Evolutionary conservation across 1,140 invertebrate genomes (phyloP).

Genomic region (Drosophila paulistorum): DNA sequence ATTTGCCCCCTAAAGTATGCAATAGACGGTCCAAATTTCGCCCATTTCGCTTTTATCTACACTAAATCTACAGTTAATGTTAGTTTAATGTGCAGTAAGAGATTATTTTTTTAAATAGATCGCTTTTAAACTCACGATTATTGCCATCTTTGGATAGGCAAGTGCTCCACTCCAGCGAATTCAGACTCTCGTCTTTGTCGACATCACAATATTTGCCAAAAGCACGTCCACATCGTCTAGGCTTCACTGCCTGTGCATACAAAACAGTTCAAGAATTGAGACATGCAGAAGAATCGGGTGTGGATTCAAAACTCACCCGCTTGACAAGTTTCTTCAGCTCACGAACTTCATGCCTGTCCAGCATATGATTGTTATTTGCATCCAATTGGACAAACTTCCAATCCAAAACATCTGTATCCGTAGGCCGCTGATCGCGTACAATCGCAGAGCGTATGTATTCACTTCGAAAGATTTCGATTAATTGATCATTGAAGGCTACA

Average conservation of each 20-base stretch:
- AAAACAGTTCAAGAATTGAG: conserved; percentile 3
- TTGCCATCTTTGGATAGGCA: conserved; percentile 89
- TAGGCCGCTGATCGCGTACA: not conserved
- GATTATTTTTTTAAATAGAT: not conserved
- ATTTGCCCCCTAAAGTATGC: no score
- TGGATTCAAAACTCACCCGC: conserved; percentile 84
- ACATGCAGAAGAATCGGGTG: conserved; percentile 13
- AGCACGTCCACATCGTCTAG: conserved; percentile 93
- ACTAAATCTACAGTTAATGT: not conserved
- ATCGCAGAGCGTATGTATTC: conserved; percentile 86
- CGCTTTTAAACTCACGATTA: conserved; percentile 82
- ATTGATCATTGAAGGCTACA: conserved; percentile 90
- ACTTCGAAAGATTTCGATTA: conserved; percentile 91
- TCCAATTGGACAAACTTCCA: conserved; percentile 96
- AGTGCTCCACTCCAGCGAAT: conserved; percentile 91
- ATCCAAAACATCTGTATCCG: conserved; percentile 86
- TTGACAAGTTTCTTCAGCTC: conserved; percentile 91
- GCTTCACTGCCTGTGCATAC: conserved; percentile 88
- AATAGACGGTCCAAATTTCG: no score
- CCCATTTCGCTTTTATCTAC: no score
- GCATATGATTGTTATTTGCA: conserved; percentile 88
- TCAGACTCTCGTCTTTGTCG: conserved; percentile 90
- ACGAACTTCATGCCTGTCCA: conserved; percentile 92
- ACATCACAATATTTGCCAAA: conserved; percentile 94
- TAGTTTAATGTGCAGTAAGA: not conserved